Evolutionary conservation across 1,140 invertebrate genomes (phyloP).

Genomic region (Atta cephalotes): DNA sequence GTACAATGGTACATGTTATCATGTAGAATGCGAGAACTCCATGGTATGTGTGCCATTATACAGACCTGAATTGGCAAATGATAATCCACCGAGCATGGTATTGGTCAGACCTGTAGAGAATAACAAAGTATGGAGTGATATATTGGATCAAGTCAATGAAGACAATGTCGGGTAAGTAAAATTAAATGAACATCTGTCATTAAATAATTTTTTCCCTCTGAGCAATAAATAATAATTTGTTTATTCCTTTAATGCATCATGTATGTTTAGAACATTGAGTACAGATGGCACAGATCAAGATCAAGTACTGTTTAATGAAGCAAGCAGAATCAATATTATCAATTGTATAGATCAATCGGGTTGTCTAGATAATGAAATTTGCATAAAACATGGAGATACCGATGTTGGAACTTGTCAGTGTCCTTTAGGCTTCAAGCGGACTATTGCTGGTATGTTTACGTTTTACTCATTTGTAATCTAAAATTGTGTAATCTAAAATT

Average conservation of each 20-base stretch:
- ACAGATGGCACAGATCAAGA: slow-evolving; percentile 84
- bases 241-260: not conserved
- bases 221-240: not conserved
- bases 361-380: slow-evolving; percentile 90
- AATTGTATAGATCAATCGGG: slow-evolving; percentile 84
- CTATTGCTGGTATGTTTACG: slow-evolving; percentile 82
- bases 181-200: slow-evolving; percentile 12
- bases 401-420: slow-evolving; percentile 91
- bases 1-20: slow-evolving; percentile 91
- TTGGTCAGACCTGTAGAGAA: slow-evolving; percentile 90
- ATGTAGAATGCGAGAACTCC: slow-evolving; percentile 90
- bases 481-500: not conserved
- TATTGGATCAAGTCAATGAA: slow-evolving; percentile 80
- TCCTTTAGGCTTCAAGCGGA: slow-evolving; percentile 87
- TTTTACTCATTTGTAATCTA: not conserved
- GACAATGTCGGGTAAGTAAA: slow-evolving; percentile 70
- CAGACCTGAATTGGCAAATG: slow-evolving; percentile 86
- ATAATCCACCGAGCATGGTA: slow-evolving; percentile 90
- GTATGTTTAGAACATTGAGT: slow-evolving; percentile 79
- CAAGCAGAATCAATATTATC: slow-evolving; percentile 73
- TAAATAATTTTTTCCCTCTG: not conserved
- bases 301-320: slow-evolving; percentile 77
- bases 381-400: slow-evolving; percentile 87
- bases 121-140: slow-evolving; percentile 86
- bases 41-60: slow-evolving; percentile 90